A percentile compares a stretch with the other conserved stretches of the same genome.
phyloP scores from a whole-genome alignment of 2,888 invertebrate species.

The Ptychoptera albimana region DNA sequence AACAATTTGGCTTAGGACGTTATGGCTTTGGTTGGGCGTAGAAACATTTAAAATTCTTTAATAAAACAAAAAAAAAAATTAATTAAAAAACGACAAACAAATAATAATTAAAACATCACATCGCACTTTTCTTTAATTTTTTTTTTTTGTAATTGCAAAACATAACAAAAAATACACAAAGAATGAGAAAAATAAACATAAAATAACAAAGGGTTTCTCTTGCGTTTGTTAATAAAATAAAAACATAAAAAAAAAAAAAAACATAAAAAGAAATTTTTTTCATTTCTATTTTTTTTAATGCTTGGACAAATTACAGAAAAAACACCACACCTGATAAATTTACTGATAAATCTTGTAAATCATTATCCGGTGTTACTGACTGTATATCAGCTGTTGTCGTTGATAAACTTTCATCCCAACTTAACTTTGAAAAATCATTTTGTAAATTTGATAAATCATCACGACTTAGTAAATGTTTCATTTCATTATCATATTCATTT shows the following conservation, averaged over 20 bases:
- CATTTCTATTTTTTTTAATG: no score
- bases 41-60: no score
- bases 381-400: slow-evolving; percentile 27
- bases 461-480: slow-evolving; percentile 18
- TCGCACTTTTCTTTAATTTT: background rate
- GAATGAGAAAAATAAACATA: no score
- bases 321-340: slow-evolving; percentile 20
- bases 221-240: no score
- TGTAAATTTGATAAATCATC: slow-evolving; percentile 29
- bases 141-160: background rate
- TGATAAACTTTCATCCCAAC: slow-evolving; percentile 30
- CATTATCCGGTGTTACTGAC: slow-evolving; percentile 28
- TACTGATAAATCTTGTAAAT: slow-evolving; percentile 24
- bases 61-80: no score
- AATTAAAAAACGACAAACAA: no score
- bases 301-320: slow-evolving; percentile 5
- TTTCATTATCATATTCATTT: slow-evolving; percentile 19
- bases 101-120: no score
- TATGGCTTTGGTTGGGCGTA: no score
- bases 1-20: no score
- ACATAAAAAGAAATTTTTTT: no score
- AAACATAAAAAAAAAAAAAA: no score
- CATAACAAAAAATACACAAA: background rate
- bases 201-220: no score
- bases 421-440: slow-evolving; percentile 30